These are phyloP conservation scores for Chrysolina haemoptera DNA, from an alignment of 2,888 invertebrate species.

Conservation along the genomic window DNA sequence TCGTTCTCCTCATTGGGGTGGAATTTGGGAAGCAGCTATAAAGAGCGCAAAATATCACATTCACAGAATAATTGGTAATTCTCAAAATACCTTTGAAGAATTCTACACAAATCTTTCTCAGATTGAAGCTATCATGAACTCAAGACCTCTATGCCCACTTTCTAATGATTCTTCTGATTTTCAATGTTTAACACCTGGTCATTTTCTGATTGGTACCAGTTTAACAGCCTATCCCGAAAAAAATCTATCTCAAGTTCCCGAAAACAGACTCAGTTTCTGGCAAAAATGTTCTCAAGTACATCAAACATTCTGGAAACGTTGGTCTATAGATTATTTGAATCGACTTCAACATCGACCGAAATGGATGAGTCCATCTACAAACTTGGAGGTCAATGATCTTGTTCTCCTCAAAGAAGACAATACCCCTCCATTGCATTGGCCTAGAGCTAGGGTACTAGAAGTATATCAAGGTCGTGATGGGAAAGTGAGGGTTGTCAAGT, in stretches of 20 bases:
- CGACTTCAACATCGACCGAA: conserved; percentile 21
- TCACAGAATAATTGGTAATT: not conserved
- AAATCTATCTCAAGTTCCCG: conserved; percentile 6
- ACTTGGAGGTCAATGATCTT: conserved; percentile 20
- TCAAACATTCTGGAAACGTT: conserved; percentile 27
- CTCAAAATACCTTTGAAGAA: not conserved
- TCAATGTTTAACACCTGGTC: not conserved
- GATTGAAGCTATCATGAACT: not conserved
- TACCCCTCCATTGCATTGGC: conserved; percentile 29
- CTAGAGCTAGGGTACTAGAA: conserved; percentile 23
- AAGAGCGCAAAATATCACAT: not conserved
- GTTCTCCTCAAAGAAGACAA: conserved; percentile 25
- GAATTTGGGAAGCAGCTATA: not conserved
- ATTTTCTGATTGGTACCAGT: not conserved
- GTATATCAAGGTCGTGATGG: conserved; percentile 7
- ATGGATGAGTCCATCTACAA: conserved; percentile 17
- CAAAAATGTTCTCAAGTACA: not conserved
- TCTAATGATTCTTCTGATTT: not conserved
- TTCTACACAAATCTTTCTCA: not conserved
- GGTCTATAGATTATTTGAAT: conserved; percentile 25
- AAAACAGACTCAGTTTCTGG: conserved; percentile 19
- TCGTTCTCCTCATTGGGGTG: not conserved
- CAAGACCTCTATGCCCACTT: not conserved
- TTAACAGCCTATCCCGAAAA: conserved; percentile 22
- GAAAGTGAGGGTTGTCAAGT: conserved; percentile 21